These are phyloP conservation scores for Montipora capitata DNA, from an alignment of 92 coral and sea anemone species.

Conservation along the genomic window DNA sequence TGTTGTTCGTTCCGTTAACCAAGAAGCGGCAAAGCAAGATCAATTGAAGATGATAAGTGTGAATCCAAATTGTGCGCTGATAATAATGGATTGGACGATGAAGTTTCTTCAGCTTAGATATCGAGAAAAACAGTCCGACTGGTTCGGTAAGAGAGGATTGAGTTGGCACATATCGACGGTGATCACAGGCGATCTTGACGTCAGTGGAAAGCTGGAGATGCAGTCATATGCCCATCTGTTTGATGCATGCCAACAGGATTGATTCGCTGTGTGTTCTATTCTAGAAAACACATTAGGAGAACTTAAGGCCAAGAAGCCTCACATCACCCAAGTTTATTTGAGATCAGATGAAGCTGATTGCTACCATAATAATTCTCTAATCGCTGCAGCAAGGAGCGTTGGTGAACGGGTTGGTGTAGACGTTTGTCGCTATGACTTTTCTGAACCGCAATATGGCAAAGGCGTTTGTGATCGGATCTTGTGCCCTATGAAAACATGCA, in stretches of 20 bases:
- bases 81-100: neutral
- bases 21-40: slow-evolving; percentile 39
- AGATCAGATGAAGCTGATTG: slow-evolving; percentile 37
- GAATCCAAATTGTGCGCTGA: neutral
- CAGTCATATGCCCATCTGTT: slow-evolving; percentile 11
- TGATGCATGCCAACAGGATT: slow-evolving; percentile 37
- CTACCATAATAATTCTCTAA: slow-evolving; percentile 22
- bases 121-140: slow-evolving; percentile 2
- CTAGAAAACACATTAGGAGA: slow-evolving; percentile 14
- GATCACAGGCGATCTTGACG: neutral
- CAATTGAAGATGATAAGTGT: neutral
- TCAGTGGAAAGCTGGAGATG: neutral
- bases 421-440: neutral
- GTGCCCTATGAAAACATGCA: slow-evolving; percentile 55
- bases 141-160: slow-evolving; percentile 37
- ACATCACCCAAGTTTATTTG: neutral
- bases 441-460: slow-evolving; percentile 7
- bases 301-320: neutral
- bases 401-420: slow-evolving; percentile 8
- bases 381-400: neutral
- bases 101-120: neutral
- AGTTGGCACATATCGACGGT: slow-evolving; percentile 46
- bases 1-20: slow-evolving; percentile 38
- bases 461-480: slow-evolving; percentile 19
- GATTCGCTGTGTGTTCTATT: slow-evolving; percentile 42